A percentile compares a stretch with the other conserved stretches of the same genome.
Evolutionary conservation across 2,113 vertebrate species (phyloP).

Genomic region (Anhinga rufa): DNA sequence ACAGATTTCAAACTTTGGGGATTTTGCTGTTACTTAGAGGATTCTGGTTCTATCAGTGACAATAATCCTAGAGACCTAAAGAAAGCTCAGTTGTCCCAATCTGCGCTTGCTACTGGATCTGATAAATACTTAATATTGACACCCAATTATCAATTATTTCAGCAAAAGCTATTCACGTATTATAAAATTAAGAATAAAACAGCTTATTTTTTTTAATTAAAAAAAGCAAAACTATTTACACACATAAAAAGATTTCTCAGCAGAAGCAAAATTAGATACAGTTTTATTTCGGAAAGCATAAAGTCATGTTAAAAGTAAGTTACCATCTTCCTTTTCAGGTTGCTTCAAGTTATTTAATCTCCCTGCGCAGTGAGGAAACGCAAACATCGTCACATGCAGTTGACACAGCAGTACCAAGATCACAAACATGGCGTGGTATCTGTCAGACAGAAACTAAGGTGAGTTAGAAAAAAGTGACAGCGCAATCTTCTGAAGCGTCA

Average conservation of each 20-base stretch:
- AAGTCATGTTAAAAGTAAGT: background rate
- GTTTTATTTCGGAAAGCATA: background rate
- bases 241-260: background rate
- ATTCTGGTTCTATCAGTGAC: background rate
- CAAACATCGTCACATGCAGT: constrained; percentile 38
- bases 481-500: background rate
- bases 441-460: background rate
- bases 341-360: background rate
- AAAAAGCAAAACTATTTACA: background rate
- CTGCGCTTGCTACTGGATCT: background rate
- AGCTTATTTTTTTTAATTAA: background rate
- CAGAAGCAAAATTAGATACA: background rate
- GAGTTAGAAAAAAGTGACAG: background rate
- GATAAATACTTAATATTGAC: background rate
- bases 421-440: constrained; percentile 73
- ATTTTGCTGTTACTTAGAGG: background rate
- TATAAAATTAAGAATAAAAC: background rate
- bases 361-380: constrained; percentile 67
- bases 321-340: constrained; percentile 70
- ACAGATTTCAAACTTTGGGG: background rate
- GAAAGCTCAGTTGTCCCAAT: background rate
- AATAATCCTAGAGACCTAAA: background rate
- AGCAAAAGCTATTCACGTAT: background rate
- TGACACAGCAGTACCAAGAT: constrained; percentile 72
- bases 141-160: background rate